Evolutionary conservation across 2,888 invertebrate genomes (phyloP).

Genomic region (Parnassius apollo): DNA sequence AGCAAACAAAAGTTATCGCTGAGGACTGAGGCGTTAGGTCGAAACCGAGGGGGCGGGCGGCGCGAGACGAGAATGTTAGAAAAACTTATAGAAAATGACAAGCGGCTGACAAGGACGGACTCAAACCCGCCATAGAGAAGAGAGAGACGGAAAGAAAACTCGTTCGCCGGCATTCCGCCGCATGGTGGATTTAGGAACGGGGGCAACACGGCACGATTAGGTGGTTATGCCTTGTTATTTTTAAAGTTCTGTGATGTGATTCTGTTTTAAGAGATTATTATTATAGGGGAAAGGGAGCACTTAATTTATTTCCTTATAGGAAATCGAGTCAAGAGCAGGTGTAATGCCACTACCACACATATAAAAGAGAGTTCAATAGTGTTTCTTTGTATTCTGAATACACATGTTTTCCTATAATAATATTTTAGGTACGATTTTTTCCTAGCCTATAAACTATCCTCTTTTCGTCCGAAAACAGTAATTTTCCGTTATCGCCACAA

Average conservation of each 20-base stretch:
- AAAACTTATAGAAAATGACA: slow-evolving; percentile 82
- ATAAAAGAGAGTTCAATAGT: too few species aligned
- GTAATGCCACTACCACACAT: too few species aligned
- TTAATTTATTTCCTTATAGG: slow-evolving; percentile 14
- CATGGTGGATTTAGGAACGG: slow-evolving; percentile 80
- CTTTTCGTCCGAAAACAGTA: too few species aligned
- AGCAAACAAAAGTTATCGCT: slow-evolving; percentile 73
- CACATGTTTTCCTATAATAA: too few species aligned
- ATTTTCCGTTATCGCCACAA: too few species aligned
- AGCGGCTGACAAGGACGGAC: slow-evolving; percentile 71
- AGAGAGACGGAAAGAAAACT: slow-evolving; percentile 75
- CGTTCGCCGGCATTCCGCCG: slow-evolving; percentile 78
- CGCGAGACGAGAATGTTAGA: slow-evolving; percentile 74
- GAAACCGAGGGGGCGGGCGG: slow-evolving; percentile 70
- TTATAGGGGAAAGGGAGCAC: slow-evolving; percentile 33
- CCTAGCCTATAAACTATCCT: too few species aligned
- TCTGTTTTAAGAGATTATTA: slow-evolving; percentile 35
- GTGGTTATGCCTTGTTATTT: slow-evolving; percentile 77
- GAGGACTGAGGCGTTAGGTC: slow-evolving; percentile 65
- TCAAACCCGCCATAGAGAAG: slow-evolving; percentile 60
- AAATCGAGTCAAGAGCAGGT: neutral
- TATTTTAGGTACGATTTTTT: too few species aligned
- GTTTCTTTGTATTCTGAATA: too few species aligned
- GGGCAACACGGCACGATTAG: slow-evolving; percentile 79
- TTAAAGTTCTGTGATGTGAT: slow-evolving; percentile 43